Conservation (phyloP, 1,140 invertebrate genomes). For the Drosophila serrata region DNA sequence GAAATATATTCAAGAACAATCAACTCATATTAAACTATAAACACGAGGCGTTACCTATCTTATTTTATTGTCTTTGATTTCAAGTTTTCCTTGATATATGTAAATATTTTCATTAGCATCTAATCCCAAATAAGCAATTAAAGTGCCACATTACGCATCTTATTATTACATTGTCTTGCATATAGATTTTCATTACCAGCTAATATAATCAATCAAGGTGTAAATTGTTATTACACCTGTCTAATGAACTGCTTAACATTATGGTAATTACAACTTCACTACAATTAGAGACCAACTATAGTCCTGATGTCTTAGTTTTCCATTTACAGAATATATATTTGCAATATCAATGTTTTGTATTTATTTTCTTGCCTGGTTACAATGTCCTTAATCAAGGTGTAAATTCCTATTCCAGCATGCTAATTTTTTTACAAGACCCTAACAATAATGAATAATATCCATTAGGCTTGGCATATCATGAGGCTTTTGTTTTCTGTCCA, state of each 20-base stretch:
- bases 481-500: constrained; percentile 1
- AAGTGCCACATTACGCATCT: background rate
- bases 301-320: background rate
- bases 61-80: background rate
- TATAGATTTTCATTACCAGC: background rate
- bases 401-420: constrained; percentile 1
- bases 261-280: background rate
- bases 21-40: too few species aligned
- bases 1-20: too few species aligned
- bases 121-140: too few species aligned
- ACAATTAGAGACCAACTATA: background rate
- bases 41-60: too few species aligned
- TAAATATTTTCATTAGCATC: background rate
- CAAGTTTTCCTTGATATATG: background rate
- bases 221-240: background rate
- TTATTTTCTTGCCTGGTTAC: background rate
- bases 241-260: background rate
- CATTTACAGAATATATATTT: background rate
- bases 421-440: background rate
- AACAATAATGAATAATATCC: constrained; percentile 16
- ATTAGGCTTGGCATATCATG: background rate
- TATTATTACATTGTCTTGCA: background rate
- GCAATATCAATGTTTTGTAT: background rate
- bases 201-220: constrained; percentile 13
- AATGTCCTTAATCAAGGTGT: constrained; percentile 7